phyloP scores from a whole-genome alignment of 2,888 invertebrate genomes.

The Diloba caeruleocephala region DNA sequence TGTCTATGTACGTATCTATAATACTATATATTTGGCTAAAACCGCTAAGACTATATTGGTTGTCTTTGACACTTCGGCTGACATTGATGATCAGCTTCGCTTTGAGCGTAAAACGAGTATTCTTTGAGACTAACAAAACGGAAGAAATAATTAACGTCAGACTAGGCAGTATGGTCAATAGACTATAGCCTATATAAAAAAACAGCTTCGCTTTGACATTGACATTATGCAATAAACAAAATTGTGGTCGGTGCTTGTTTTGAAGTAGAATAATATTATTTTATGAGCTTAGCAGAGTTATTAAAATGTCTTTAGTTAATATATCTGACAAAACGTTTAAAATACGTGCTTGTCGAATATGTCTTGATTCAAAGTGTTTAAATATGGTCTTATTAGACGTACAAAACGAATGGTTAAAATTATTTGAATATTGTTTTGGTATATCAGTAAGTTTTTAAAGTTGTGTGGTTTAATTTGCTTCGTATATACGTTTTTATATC shows the following conservation, averaged over 20 bases:
- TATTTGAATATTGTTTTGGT: constrained; percentile 66
- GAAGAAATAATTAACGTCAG: no score
- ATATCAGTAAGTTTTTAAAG: constrained; percentile 59
- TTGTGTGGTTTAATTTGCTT: neutral
- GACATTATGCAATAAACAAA: neutral
- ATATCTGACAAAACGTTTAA: constrained; percentile 4
- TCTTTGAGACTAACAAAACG: no score
- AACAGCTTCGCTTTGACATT: no score
- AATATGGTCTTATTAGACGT: constrained; percentile 42
- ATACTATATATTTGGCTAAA: no score
- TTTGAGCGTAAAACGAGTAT: no score
- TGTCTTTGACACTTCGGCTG: no score
- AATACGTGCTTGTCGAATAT: constrained; percentile 61
- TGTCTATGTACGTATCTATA: no score
- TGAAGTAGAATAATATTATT: neutral
- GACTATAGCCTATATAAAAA: no score
- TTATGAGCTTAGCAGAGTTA: neutral
- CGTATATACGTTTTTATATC: neutral
- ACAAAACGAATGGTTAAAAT: constrained; percentile 51
- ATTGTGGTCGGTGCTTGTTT: neutral
- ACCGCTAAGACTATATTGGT: no score
- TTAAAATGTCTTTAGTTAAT: constrained; percentile 5
- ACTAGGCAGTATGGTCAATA: no score
- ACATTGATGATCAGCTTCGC: no score
- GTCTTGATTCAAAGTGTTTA: constrained; percentile 54